These are phyloP conservation scores for Garrulus glandarius DNA, from an alignment of 2,797 vertebrate species.

Conservation along the genomic window DNA sequence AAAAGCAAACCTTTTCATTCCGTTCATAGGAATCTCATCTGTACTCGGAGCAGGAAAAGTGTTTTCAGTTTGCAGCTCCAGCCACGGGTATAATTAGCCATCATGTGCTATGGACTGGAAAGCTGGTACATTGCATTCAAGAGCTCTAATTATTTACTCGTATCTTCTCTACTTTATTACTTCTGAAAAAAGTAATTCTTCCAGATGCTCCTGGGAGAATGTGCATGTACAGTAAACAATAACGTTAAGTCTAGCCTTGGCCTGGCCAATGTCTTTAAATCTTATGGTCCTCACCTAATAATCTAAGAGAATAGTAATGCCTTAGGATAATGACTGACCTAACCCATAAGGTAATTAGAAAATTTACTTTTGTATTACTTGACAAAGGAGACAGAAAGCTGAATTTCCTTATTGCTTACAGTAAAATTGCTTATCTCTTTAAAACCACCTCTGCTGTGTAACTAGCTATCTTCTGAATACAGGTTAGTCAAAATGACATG, in stretches of 20 bases:
- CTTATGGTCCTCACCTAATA: background rate
- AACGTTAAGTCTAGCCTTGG: background rate
- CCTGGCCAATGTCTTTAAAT: background rate
- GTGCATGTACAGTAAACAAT: background rate
- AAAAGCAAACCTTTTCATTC: slow-evolving; percentile 14
- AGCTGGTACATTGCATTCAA: slow-evolving; percentile 8
- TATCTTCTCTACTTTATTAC: slow-evolving; percentile 5
- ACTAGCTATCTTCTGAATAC: background rate
- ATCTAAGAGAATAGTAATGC: background rate
- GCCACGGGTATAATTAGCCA: slow-evolving; percentile 17
- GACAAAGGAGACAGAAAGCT: background rate
- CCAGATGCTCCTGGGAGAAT: background rate
- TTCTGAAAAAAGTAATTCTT: background rate
- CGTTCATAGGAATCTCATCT: background rate
- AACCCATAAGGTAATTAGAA: background rate
- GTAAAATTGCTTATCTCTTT: background rate
- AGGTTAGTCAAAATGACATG: background rate
- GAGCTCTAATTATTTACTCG: slow-evolving; percentile 28
- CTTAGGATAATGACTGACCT: background rate
- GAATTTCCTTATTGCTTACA: background rate
- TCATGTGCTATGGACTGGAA: slow-evolving; percentile 22
- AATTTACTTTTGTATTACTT: background rate
- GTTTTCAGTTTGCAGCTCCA: background rate
- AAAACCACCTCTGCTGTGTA: background rate
- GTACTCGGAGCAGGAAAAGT: background rate